Percentiles rank a stretch among this genome's conserved stretches.
These are phyloP conservation scores for Coelogynopora nodosa DNA, from an alignment of 2,888 invertebrate genomes.

Conservation along the genomic window DNA sequence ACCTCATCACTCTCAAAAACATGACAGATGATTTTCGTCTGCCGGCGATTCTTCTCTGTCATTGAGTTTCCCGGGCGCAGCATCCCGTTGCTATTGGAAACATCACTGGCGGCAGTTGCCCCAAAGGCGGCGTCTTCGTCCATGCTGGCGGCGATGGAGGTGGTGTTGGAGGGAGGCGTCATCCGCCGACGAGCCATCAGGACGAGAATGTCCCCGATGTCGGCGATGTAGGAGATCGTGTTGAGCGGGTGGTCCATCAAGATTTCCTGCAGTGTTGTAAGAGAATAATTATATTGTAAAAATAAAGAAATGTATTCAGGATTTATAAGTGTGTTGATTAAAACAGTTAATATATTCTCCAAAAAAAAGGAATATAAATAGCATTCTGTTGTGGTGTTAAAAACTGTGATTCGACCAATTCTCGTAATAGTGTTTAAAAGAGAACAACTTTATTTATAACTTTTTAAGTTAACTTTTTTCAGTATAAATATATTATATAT, in stretches of 20 bases:
- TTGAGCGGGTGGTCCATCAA: slow-evolving; percentile 99
- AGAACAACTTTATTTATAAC: too few relatives aligned
- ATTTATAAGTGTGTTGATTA: not conserved
- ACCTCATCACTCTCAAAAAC: slow-evolving; percentile 98
- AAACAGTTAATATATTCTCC: not conserved
- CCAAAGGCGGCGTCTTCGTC: too few relatives aligned
- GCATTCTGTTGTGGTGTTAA: too few relatives aligned
- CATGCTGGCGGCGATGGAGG: not conserved
- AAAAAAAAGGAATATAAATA: too few relatives aligned
- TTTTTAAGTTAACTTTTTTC: too few relatives aligned
- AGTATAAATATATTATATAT: too few relatives aligned
- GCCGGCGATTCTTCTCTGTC: slow-evolving; percentile 50
- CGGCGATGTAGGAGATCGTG: slow-evolving; percentile 98
- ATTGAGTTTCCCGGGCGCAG: not conserved
- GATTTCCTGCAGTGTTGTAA: slow-evolving; percentile 70
- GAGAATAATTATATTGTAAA: not conserved
- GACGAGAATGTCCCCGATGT: slow-evolving; percentile 95
- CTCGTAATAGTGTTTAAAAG: too few relatives aligned
- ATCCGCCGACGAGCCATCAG: slow-evolving; percentile 83
- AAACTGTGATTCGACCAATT: too few relatives aligned
- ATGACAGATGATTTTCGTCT: slow-evolving; percentile 90
- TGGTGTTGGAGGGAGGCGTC: not conserved
- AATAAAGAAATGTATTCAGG: not conserved
- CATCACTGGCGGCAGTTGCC: too few relatives aligned
- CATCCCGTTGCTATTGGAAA: too few relatives aligned